Evolutionary conservation across 2,797 vertebrate genomes (phyloP), one percentile per base, ranked within the genome.

Genomic region (Oreortyx pictus): DNA sequence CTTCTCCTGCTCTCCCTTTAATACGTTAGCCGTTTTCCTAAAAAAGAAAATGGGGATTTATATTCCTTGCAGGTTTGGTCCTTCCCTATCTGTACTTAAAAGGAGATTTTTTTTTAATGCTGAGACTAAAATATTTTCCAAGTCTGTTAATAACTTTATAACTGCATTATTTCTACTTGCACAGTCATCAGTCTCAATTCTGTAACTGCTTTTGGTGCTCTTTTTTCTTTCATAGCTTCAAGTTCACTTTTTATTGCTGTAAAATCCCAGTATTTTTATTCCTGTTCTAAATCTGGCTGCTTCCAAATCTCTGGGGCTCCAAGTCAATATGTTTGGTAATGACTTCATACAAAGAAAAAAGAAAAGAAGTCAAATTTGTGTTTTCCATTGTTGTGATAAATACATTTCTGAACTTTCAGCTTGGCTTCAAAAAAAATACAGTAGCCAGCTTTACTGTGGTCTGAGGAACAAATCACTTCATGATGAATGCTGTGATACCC

Each of bases 311-410:
- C 97, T 78, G 47, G 97, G 79, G 97, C 95, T 96, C 56, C 41
- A 96, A 98, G 97, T 97, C 97, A 97, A 97, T 97, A 97, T 96
- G 92, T 96, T 98, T 97, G 96, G 97, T 98, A 98, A 98, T 97
- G 97, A 97, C 97, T 98, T 98, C 97, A 88, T 96, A 96, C 73
- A 96, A 96, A 96, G 86, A 88, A 96, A 97, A 96, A 95, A 49
- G 86, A 96, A 97, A 96, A 77, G 6, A 92, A 96, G 62, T 90
- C 84, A 88, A 96, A 96, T 96, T 97, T 97, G 92, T 95, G 91
- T 95, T 97, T 97, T 96, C 94, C 88, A 91, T 95, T 96, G 94
- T 92, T 97, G 89, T 97, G 96, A 97, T 97, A 97, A 97, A 97
- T 96, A 83, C 75, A 29, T 77, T 93, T 95, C 87, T 96, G 95